Base-by-base conservation (phyloP, 2,888 invertebrate species). In the Tillus elongatus region DNA sequence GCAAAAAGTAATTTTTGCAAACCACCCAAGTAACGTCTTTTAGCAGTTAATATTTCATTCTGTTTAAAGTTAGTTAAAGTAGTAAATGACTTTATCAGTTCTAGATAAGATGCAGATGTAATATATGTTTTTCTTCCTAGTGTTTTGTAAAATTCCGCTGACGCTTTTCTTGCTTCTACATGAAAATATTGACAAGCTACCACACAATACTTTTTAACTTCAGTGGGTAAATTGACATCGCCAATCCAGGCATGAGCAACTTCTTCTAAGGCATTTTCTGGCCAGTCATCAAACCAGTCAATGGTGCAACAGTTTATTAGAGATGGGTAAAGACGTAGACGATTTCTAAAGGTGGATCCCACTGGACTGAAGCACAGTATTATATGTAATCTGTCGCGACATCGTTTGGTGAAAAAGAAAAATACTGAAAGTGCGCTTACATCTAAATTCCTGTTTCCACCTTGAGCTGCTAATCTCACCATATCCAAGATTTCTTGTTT, bases 211-310 rank as follows among this genome's bases (percentile, higher is more conserved):
- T 63, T 47, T 61, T 82, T 82, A 13, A 82, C 69, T 31, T 71
- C 68, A 34, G 81, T 77, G 0, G 74, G 66, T n/a, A 89, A 71
- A 56, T 86, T 78, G 2, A 87, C 77, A 42, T 78, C 75, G n/a
- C 74, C 73, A 65, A 87, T 78, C 60, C 79, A 86, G 53, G 75
- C 72, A 51, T 79, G 69, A n/a, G 89, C 89, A 2, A 82, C 79
- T 70, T 73, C 79, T 64, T 87, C 84, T 46, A 91, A 66, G 2
- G 90, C 88, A 59, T 88, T 84, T 64, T 86, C 84, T 3, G 90
- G 90, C 90, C 90, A 90, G 38, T 80, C 77, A 58, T 86, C 81
- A 61, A 84, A 89, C 89, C 89, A 90, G 57, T 90, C 86, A 38
- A 90, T 87, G 3, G 87, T 89, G 59, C 88, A 89, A 60, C 88